A percentile compares a stretch with the other conserved stretches of the same genome.
Evolutionary conservation across 30 jellyfish, hydroid and myxozoan genomes (phyloP).

Genomic region (Phacellophora camtschatica): DNA sequence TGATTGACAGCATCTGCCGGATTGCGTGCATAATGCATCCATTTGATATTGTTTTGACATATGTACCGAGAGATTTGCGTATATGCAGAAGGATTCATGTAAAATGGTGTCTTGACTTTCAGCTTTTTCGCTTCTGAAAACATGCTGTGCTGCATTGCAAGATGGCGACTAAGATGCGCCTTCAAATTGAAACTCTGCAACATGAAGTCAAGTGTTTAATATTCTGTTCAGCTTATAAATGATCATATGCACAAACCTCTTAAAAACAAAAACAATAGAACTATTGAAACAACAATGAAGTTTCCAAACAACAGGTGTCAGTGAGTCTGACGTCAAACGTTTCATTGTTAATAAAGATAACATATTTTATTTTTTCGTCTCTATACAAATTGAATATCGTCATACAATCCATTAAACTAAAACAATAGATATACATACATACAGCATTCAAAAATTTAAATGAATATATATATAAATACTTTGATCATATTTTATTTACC

Average conservation of each 20-base stretch:
- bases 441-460: too few relatives aligned
- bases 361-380: background rate
- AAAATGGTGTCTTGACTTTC: conserved; percentile 94
- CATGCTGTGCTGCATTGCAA: conserved; percentile 93
- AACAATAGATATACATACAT: background rate
- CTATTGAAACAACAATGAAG: too few relatives aligned
- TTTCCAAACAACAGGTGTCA: background rate
- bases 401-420: background rate
- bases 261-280: too few relatives aligned
- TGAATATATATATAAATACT: too few relatives aligned
- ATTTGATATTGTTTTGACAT: conserved; percentile 55
- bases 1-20: conserved; percentile 72
- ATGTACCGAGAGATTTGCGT: conserved; percentile 64
- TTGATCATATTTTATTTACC: too few relatives aligned
- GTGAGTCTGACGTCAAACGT: background rate
- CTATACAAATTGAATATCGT: background rate
- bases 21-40: conserved; percentile 75
- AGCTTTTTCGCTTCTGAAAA: conserved; percentile 88
- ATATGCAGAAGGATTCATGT: conserved; percentile 78
- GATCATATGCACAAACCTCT: too few relatives aligned
- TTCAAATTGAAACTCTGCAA: conserved; percentile 85
- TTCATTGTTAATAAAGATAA: background rate
- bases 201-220: too few relatives aligned
- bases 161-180: conserved; percentile 95
- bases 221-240: too few relatives aligned